Evolutionary conservation across 2,797 vertebrate species (phyloP).

Genomic region (Salarias fasciatus): DNA sequence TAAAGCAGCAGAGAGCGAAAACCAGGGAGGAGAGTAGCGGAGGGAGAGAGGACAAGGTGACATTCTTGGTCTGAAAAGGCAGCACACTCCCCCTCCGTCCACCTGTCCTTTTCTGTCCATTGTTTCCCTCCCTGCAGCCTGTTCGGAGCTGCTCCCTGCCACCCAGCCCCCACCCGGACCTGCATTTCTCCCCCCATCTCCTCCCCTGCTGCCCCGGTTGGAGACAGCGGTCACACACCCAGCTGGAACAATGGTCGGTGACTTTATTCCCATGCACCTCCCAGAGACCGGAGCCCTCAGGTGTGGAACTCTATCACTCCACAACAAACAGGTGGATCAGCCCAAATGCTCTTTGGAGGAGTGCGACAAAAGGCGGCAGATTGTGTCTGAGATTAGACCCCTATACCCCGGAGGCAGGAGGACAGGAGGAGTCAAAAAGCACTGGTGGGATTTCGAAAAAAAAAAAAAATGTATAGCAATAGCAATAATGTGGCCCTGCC

Average conservation of each 20-base stretch:
- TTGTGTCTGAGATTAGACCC: conserved; percentile 67
- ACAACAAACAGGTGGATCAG: conserved; percentile 79
- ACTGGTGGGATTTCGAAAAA: conserved; percentile 8
- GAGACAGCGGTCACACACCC: conserved; percentile 73
- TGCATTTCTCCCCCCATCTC: conserved; percentile 36
- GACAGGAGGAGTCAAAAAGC: conserved; percentile 18
- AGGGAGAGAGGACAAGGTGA: conserved; percentile 56
- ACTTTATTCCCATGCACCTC: conserved; percentile 76
- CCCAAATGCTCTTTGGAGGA: conserved; percentile 71
- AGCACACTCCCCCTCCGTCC: conserved; percentile 42
- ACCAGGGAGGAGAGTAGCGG: conserved; percentile 7
- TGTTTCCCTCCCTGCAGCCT: conserved; percentile 46
- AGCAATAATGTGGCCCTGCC: conserved; percentile 19
- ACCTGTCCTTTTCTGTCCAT: conserved; percentile 56
- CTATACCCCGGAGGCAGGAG: conserved; percentile 23
- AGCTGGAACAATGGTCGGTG: conserved; percentile 69
- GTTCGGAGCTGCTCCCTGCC: conserved; percentile 46
- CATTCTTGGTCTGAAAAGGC: conserved; percentile 42
- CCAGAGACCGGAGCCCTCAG: conserved; percentile 77
- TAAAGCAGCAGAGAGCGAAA: conserved; percentile 11
- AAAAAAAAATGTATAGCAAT: conserved; percentile 15
- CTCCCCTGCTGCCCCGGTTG: conserved; percentile 61
- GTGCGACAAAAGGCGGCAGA: conserved; percentile 67
- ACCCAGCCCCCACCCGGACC: conserved; percentile 46
- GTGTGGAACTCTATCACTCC: conserved; percentile 85